Evolutionary conservation across 2,888 invertebrate genomes (phyloP), one percentile per base, ranked within the genome.

Genomic region (Himalopsyche tibetana): DNA sequence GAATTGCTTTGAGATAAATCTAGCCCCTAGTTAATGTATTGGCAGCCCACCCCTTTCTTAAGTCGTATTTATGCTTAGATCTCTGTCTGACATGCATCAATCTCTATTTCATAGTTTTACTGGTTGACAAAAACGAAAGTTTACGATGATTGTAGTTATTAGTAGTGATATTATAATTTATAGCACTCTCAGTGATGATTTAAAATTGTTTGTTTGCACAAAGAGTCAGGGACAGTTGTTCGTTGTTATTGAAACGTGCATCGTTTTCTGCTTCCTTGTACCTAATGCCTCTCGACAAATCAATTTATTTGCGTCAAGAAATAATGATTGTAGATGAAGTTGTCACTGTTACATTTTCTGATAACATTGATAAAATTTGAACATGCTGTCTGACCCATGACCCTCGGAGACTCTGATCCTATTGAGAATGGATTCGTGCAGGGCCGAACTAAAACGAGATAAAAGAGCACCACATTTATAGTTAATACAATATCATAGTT

Each of bases 331-430:
- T 42, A n/a, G 9, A n/a, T 45, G 80, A 42, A 80, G 28, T 80
- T 74, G 45, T n/a, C n/a, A 17, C 28, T 15, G 74, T 36, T 36
- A 74, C 74, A 74, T 74, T 74, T 74, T 74, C 36, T 74, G 74
- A 74, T 80, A 38, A 38, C n/a, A 40, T 55, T 55, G 85, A 85
- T 85, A 85, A 85, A 55, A 85, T 82, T 55, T 80, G 82, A 83
- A 82, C 38, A 55, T 87, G 84, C 86, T 82, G 40, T 45, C 36
- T 86, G 85, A 84, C 86, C 87, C 81, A 74, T 87, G 87, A 87
- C 82, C 87, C 83, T 63, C 56, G 40, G 63, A 87, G 84, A 87
- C 85, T 83, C 81, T 81, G 83, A 69, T 84, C 82, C 79, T 55
- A 74, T 87, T 85, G 85, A 45, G 38, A 83, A 36, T 56, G 40